These are phyloP conservation scores for Engraulis encrasicolus DNA, from an alignment of 2,113 vertebrate species.

Conservation along the genomic window DNA sequence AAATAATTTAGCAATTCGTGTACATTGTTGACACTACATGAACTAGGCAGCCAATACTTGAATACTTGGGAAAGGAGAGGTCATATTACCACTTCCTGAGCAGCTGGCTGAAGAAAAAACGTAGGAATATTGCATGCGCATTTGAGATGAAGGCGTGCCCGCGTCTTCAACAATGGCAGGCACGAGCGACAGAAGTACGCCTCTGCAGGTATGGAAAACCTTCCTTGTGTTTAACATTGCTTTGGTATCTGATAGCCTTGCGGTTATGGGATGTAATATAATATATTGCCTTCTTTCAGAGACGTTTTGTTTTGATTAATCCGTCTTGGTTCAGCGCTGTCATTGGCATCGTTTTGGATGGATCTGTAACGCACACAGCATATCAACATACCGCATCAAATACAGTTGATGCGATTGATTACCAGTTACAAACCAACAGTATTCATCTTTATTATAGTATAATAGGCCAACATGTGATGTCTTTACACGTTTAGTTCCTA, in stretches of 20 bases:
- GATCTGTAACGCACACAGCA: no score
- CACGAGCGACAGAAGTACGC: background rate
- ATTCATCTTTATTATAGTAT: no score
- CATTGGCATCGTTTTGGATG: no score
- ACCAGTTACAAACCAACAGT: no score
- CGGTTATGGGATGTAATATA: background rate
- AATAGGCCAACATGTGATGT: no score
- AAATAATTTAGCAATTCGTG: background rate
- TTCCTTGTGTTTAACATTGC: background rate
- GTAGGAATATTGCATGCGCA: conserved; percentile 19
- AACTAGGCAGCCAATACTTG: no score
- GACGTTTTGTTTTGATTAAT: no score
- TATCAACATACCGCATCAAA: no score
- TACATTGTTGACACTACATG: no score
- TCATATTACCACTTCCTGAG: conserved; percentile 10
- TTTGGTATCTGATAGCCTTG: background rate
- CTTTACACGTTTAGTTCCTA: background rate
- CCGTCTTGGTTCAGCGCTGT: no score
- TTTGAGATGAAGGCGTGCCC: conserved; percentile 16
- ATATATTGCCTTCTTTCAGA: no score
- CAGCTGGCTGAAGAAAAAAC: background rate
- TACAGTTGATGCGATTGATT: no score
- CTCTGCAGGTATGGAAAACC: background rate
- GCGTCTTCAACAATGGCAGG: background rate
- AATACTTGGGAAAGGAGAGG: background rate